These are phyloP conservation scores for Thera obeliscata DNA, from an alignment of 2,888 invertebrate species.

Conservation along the genomic window DNA sequence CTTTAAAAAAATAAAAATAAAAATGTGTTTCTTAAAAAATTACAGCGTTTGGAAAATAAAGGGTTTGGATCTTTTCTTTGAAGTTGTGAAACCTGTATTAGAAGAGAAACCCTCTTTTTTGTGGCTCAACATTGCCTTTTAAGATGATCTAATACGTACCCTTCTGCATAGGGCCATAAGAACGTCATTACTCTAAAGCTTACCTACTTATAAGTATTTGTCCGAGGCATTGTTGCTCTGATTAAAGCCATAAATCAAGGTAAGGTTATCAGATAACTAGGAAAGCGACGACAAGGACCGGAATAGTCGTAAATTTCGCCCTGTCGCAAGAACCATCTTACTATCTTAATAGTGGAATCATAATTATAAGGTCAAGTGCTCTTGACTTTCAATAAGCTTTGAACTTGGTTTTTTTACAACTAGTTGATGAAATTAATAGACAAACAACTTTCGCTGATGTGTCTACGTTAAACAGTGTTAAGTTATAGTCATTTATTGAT, in stretches of 20 bases:
- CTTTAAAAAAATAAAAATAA: too few relatives aligned
- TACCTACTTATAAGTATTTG: conserved; percentile 6
- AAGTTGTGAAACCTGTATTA: too few relatives aligned
- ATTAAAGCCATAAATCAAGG: conserved; percentile 34
- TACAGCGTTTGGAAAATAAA: too few relatives aligned
- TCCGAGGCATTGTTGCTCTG: conserved; percentile 30
- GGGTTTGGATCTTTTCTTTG: too few relatives aligned
- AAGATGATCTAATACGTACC: too few relatives aligned
- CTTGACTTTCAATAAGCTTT: neutral
- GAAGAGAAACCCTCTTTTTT: too few relatives aligned
- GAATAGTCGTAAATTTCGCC: conserved; percentile 32
- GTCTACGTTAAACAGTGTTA: too few relatives aligned
- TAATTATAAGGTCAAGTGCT: conserved; percentile 28
- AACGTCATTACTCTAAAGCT: neutral
- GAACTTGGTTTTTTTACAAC: neutral
- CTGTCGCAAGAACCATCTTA: conserved; percentile 27
- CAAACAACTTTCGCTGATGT: too few relatives aligned
- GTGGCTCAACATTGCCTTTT: too few relatives aligned
- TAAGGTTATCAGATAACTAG: conserved; percentile 31
- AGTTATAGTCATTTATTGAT: too few relatives aligned
- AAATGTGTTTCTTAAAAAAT: too few relatives aligned
- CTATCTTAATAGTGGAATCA: conserved; percentile 30
- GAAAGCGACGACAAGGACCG: conserved; percentile 30
- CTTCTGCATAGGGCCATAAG: neutral
- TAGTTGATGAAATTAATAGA: too few relatives aligned